These are phyloP conservation scores for Gila orcuttii DNA, from an alignment of 2,113 vertebrate genomes.

Conservation along the genomic window DNA sequence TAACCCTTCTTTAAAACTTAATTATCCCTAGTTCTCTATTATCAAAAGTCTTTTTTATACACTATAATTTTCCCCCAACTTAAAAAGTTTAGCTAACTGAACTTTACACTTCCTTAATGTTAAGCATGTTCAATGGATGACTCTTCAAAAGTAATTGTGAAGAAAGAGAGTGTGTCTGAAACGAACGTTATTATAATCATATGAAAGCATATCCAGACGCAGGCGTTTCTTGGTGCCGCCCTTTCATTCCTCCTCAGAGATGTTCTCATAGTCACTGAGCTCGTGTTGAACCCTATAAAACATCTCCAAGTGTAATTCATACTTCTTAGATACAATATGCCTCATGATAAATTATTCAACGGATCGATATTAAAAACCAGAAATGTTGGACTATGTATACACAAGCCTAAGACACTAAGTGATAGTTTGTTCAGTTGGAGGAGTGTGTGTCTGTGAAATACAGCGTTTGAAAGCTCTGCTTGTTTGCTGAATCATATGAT, in stretches of 20 bases:
- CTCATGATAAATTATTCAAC: neutral
- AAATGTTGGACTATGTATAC: neutral
- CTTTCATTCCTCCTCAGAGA: neutral
- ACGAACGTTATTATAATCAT: neutral
- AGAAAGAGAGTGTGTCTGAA: neutral
- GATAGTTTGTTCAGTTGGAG: neutral
- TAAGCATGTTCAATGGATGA: neutral
- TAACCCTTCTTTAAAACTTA: neutral
- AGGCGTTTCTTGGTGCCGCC: neutral
- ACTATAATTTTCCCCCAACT: neutral
- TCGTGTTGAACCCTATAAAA: no score
- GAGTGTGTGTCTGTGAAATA: neutral
- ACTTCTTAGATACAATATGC: neutral
- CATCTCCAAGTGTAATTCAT: neutral
- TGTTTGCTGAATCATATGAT: constrained; percentile 50
- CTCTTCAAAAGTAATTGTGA: neutral
- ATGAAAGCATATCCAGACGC: no score
- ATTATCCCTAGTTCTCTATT: neutral
- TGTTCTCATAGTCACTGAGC: neutral
- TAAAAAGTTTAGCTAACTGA: no score
- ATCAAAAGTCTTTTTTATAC: neutral
- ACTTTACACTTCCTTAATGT: neutral
- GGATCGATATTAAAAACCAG: neutral
- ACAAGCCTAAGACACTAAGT: neutral
- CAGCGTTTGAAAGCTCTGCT: neutral